Evolutionary conservation across 2,888 invertebrate species (phyloP), one percentile per base, ranked within the genome.

Genomic region (Drosophila stalkeri): DNA sequence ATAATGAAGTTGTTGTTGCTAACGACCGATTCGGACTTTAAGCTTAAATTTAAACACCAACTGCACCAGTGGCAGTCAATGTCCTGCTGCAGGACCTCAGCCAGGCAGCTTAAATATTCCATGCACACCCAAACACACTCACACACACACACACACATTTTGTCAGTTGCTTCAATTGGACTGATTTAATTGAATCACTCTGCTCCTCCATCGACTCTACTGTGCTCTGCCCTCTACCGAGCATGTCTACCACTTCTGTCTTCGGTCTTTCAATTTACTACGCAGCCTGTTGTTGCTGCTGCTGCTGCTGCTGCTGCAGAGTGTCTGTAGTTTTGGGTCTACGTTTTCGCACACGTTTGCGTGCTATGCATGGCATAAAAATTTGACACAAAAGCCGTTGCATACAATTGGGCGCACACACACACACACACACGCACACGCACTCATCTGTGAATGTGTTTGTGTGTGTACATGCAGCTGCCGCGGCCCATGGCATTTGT

Each of bases 111-210:
- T 89, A 88, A 81, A 86, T 89, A 91, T 91, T 90, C 91, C 81
- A 79, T 64, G 80, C 91, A 91, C 90, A 89, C 56, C 72, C 82
- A 78, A 23, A 20, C 49, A 33, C 51, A 51, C 18, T 3, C 33
- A 5, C 51, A 51, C 51, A 27, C 27, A 35, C 52, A 44, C 39
- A 81, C 77, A 80, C 82, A 80, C 81, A 79, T 86, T 82, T 82
- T 73, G 89, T 81, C 88, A 85, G 87, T 79, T 79, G 86, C 86
- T 89, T 88, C 91, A 92, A 92, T 92, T 92, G 85, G 90, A 87
- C 85, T 91, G 91, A 92, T 92, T 92, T 92, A 92, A 92, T 92
- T 92, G 92, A 92, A 92, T 92, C 92, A 92, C 91, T 89, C 81
- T 79, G 81, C 81, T 80, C 78, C 86, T 80, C 77, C 78, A 72